phyloP scores from a whole-genome alignment of 2,113 vertebrate genomes.

The Globicephala melas region DNA sequence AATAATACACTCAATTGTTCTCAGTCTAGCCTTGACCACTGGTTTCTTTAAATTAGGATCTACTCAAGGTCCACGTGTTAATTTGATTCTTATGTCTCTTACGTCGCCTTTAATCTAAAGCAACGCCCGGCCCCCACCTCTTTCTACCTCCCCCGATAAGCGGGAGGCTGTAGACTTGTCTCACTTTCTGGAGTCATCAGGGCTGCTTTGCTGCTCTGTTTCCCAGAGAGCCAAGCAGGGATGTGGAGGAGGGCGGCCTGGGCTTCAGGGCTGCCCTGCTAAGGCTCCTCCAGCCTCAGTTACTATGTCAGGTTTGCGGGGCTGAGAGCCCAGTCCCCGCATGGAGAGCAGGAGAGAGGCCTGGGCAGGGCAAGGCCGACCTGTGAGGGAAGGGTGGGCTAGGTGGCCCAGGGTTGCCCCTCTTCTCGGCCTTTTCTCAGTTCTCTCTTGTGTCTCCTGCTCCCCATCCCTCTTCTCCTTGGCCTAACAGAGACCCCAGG shows the following conservation, averaged over 20 bases:
- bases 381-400: background rate
- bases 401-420: background rate
- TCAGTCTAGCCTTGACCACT: background rate
- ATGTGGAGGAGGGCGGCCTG: background rate
- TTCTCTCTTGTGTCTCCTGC: background rate
- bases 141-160: no score
- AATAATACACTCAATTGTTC: background rate
- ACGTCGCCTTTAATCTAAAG: background rate
- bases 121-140: background rate
- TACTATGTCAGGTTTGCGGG: background rate
- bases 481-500: background rate
- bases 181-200: background rate
- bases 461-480: background rate
- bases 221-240: background rate
- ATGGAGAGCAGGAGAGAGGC: background rate
- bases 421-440: background rate
- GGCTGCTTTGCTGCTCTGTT: background rate
- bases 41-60: background rate
- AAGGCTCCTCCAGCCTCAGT: background rate
- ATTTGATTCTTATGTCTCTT: background rate
- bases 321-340: background rate
- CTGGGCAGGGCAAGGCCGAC: background rate
- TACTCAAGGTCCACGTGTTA: background rate
- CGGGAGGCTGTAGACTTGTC: no score
- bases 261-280: background rate